phyloP scores from a whole-genome alignment of 2,113 vertebrate genomes.

The Heterotis niloticus region DNA sequence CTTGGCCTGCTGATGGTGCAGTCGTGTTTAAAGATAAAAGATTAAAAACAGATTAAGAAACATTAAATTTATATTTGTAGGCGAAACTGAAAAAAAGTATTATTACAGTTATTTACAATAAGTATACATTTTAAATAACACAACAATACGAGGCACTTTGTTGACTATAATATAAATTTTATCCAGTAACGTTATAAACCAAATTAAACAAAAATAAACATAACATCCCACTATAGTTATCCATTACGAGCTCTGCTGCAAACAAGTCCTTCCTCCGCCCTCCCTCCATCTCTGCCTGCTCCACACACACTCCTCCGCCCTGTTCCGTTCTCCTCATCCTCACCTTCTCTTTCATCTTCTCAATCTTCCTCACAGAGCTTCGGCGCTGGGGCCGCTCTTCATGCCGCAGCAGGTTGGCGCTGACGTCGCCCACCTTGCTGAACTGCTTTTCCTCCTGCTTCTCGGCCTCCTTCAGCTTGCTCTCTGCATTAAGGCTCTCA shows the following conservation, averaged over 20 bases:
- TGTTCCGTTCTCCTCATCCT: slow-evolving; percentile 27
- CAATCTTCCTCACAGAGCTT: slow-evolving; percentile 77
- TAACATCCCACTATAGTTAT: no score
- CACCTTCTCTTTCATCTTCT: slow-evolving; percentile 83
- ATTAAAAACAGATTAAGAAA: no score
- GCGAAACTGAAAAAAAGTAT: no score
- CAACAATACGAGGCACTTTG: no score
- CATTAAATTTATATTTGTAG: no score
- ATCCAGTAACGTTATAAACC: no score
- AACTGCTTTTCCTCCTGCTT: slow-evolving; percentile 82
- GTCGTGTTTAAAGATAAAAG: no score
- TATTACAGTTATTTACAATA: background rate
- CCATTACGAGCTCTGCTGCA: no score
- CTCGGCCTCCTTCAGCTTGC: slow-evolving; percentile 79
- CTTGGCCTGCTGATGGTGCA: no score
- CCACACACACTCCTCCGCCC: background rate
- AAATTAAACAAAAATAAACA: no score
- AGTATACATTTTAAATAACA: background rate
- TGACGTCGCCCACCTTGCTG: slow-evolving; percentile 69
- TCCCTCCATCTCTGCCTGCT: background rate
- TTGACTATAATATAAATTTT: no score
- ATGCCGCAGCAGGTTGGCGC: slow-evolving; percentile 69
- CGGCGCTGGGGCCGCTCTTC: slow-evolving; percentile 75
- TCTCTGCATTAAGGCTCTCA: slow-evolving; percentile 75
- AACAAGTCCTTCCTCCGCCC: background rate